Conservation (phyloP, 2,797 vertebrate genomes). For the Pseudopleuronectes americanus region DNA sequence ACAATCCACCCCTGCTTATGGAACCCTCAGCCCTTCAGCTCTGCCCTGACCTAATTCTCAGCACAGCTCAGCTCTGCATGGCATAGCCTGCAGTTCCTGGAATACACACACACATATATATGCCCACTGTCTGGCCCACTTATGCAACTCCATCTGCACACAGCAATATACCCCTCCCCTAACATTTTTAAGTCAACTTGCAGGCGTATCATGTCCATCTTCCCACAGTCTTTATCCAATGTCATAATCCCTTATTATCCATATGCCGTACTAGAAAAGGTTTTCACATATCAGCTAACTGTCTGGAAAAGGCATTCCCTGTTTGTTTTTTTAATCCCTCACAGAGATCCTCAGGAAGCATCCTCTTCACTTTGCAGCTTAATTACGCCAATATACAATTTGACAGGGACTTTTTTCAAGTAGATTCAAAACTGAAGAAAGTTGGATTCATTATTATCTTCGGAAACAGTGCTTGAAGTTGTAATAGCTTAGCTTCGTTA, state of each 20-base stretch:
- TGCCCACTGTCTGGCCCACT: slow-evolving; percentile 62
- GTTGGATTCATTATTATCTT: slow-evolving; percentile 1
- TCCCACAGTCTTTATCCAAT: slow-evolving; percentile 50
- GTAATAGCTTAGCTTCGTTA: neutral
- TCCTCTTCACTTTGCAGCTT: slow-evolving; percentile 31
- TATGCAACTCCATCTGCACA: slow-evolving; percentile 69
- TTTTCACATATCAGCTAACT: slow-evolving; percentile 42
- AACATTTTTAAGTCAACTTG: slow-evolving; percentile 44
- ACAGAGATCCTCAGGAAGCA: slow-evolving; percentile 28
- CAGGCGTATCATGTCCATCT: slow-evolving; percentile 48
- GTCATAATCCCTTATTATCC: slow-evolving; percentile 36
- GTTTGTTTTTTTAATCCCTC: slow-evolving; percentile 36
- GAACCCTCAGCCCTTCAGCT: slow-evolving; percentile 67
- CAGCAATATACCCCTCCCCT: slow-evolving; percentile 34
- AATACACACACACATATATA: slow-evolving; percentile 41
- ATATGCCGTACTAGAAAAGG: slow-evolving; percentile 33
- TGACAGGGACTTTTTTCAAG: neutral
- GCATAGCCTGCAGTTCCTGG: slow-evolving; percentile 66
- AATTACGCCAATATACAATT: slow-evolving; percentile 12
- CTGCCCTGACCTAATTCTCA: slow-evolving; percentile 79
- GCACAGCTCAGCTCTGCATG: slow-evolving; percentile 74
- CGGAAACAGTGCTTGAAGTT: slow-evolving; percentile 11
- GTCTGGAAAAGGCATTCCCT: slow-evolving; percentile 26
- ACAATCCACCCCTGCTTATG: slow-evolving; percentile 66
- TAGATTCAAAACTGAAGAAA: slow-evolving; percentile 5